Conservation (phyloP, 2,888 invertebrate genomes). For the Sesia apiformis region DNA sequence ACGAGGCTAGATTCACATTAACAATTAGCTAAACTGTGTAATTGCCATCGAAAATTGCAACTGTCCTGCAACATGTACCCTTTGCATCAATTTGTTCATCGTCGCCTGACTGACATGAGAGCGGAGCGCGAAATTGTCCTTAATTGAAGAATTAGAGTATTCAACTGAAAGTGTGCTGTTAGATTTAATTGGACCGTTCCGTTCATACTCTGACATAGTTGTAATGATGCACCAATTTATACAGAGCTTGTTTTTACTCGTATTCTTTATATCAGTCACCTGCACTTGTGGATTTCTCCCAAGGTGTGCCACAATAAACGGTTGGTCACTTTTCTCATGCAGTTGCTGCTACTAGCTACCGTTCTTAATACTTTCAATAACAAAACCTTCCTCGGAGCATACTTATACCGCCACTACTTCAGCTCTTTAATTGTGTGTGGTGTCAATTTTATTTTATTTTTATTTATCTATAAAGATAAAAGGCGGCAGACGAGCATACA, state of each 20-base stretch:
- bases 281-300: too few relatives aligned
- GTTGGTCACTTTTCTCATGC: too few relatives aligned
- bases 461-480: too few relatives aligned
- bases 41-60: constrained; percentile 62
- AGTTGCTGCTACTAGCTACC: too few relatives aligned
- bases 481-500: too few relatives aligned
- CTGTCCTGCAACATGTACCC: constrained; percentile 37
- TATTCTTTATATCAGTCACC: too few relatives aligned
- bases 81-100: constrained; percentile 45
- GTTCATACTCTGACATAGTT: constrained; percentile 11
- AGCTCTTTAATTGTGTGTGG: too few relatives aligned
- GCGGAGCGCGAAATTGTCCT: constrained; percentile 57
- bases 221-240: constrained; percentile 11
- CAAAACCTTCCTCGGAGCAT: too few relatives aligned
- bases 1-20: constrained; percentile 31
- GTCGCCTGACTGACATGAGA: constrained; percentile 26
- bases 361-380: too few relatives aligned
- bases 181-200: constrained; percentile 16
- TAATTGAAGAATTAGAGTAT: constrained; percentile 56
- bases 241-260: not conserved
- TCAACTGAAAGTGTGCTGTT: constrained; percentile 28
- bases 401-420: too few relatives aligned
- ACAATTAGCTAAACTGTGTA: constrained; percentile 38
- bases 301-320: too few relatives aligned
- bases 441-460: too few relatives aligned